These are phyloP conservation scores for Uropetala carovei DNA, from an alignment of 2,888 invertebrate species.

Conservation along the genomic window DNA sequence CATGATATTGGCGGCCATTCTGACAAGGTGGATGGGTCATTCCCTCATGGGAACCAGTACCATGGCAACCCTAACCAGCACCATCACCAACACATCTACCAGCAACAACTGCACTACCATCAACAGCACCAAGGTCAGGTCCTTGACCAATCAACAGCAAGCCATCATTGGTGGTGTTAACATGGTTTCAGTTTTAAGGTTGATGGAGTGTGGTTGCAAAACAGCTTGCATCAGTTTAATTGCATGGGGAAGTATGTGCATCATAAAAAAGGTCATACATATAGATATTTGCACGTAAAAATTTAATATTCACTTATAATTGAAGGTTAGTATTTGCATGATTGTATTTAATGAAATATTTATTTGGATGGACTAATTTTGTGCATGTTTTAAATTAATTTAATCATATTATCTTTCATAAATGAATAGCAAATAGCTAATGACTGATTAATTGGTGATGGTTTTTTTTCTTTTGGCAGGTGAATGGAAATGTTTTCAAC, in stretches of 20 bases:
- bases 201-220: background rate
- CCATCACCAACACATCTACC: conserved; percentile 58
- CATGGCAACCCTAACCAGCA: conserved; percentile 53
- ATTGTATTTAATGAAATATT: background rate
- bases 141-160: conserved; percentile 71
- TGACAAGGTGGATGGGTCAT: conserved; percentile 41
- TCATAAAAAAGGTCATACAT: background rate
- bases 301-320: too few species aligned
- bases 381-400: background rate
- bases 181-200: background rate
- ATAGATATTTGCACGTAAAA: too few species aligned
- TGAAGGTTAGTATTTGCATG: background rate
- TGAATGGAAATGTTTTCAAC: background rate
- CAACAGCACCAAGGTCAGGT: conserved; percentile 72
- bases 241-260: background rate
- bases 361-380: background rate
- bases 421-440: background rate
- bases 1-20: conserved; percentile 53
- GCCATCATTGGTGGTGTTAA: conserved; percentile 7
- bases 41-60: conserved; percentile 44
- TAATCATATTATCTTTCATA: background rate
- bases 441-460: background rate
- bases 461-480: background rate
- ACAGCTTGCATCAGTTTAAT: background rate
- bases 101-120: conserved; percentile 61